Conservation (phyloP, 1,140 invertebrate species). For the Asbolus verrucosus region DNA sequence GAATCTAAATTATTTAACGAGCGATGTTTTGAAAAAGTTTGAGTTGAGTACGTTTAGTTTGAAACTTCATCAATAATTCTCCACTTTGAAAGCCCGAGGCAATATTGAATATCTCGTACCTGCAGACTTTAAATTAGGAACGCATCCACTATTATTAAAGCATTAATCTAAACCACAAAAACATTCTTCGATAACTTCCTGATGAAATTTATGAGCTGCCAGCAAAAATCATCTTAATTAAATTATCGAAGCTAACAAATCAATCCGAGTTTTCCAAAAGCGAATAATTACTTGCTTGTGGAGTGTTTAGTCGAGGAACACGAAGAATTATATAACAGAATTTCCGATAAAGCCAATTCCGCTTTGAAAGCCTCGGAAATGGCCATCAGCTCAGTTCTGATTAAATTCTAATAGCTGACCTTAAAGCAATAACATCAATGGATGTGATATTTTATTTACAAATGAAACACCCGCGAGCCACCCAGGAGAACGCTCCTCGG, state of each 20-base stretch:
- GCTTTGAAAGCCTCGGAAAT: background rate
- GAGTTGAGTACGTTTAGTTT: conserved; percentile 31
- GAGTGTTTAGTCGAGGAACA: too few species aligned
- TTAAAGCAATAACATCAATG: conserved; percentile 19
- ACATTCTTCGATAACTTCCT: conserved; percentile 21
- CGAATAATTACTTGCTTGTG: too few species aligned
- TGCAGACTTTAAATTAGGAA: conserved; percentile 26
- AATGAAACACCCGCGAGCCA: background rate
- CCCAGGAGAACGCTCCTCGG: conserved; percentile 3
- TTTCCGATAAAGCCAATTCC: background rate
- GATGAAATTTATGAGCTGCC: conserved; percentile 15
- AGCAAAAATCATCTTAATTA: background rate
- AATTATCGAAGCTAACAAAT: conserved; percentile 4
- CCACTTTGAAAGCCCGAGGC: conserved; percentile 38
- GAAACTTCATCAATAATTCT: conserved; percentile 45
- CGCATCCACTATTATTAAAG: conserved; percentile 31
- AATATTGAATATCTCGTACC: conserved; percentile 36
- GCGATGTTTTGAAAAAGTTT: conserved; percentile 36
- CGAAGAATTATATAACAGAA: too few species aligned
- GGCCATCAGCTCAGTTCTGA: background rate
- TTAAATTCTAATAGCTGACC: background rate
- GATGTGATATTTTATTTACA: conserved; percentile 15
- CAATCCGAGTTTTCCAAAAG: background rate
- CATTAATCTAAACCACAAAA: conserved; percentile 31
- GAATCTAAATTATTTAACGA: conserved; percentile 33